A percentile compares a stretch with the other conserved stretches of the same genome.
Evolutionary conservation across 2,113 vertebrate genomes (phyloP).

Genomic region (Aix galericulata): DNA sequence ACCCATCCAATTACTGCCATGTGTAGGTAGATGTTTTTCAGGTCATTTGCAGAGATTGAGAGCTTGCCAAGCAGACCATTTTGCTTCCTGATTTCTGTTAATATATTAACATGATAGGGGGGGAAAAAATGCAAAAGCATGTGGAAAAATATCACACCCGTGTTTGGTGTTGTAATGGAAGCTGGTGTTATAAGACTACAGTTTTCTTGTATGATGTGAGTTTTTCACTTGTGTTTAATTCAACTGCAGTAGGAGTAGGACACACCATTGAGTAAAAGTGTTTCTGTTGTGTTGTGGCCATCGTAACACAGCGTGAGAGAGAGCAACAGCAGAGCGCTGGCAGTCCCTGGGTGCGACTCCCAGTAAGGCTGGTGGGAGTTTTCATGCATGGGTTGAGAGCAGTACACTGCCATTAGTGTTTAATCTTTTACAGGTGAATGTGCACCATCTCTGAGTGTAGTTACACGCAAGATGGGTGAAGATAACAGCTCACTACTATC

Average conservation of each 20-base stretch:
- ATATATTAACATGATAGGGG: background rate
- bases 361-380: background rate
- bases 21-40: background rate
- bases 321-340: background rate
- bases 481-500: slow-evolving; percentile 9
- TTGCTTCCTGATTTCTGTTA: slow-evolving; percentile 2
- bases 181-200: background rate
- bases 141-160: background rate
- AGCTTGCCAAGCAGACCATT: background rate
- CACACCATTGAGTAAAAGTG: background rate
- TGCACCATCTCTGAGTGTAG: background rate
- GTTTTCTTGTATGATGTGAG: background rate
- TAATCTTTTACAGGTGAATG: slow-evolving; percentile 43
- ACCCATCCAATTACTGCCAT: background rate
- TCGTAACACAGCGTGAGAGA: background rate
- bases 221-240: background rate
- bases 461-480: background rate
- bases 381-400: background rate
- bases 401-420: background rate
- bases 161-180: background rate
- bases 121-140: background rate
- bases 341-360: background rate
- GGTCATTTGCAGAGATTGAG: background rate
- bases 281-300: background rate
- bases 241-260: fast-evolving